These are phyloP conservation scores for Camponotus floridanus DNA, from an alignment of 1,140 invertebrate species.

Conservation along the genomic window DNA sequence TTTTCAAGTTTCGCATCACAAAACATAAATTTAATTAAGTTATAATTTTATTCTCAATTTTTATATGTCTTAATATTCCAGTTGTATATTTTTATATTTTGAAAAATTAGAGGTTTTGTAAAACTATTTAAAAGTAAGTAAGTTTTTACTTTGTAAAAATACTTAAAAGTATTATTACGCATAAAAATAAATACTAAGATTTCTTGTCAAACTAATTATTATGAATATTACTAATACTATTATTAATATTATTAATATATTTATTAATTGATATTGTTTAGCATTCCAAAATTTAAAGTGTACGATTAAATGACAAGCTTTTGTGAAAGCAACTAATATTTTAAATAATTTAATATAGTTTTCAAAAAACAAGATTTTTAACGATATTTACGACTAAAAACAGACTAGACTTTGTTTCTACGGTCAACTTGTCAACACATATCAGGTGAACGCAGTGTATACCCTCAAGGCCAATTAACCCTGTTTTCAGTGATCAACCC, in stretches of 20 bases:
- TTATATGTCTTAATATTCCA: background rate
- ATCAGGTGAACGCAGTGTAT: slow-evolving; percentile 4
- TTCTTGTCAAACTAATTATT: background rate
- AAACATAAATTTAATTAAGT: slow-evolving; percentile 7
- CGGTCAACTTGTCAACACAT: background rate
- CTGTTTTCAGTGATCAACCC: slow-evolving; percentile 46
- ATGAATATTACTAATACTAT: background rate
- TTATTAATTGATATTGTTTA: background rate
- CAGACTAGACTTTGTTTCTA: no score
- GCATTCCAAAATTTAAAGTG: background rate
- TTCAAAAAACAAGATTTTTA: background rate
- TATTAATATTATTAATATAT: no score
- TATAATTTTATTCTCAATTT: background rate
- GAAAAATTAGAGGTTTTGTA: background rate
- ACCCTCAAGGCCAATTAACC: slow-evolving; percentile 32
- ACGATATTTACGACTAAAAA: background rate
- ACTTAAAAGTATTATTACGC: background rate
- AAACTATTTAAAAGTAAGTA: background rate
- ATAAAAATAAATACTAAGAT: background rate
- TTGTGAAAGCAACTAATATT: background rate
- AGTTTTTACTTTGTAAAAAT: no score
- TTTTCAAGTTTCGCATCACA: background rate
- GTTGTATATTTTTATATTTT: background rate
- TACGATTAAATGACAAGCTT: background rate
- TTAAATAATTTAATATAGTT: background rate